A percentile compares a stretch with the other conserved stretches of the same genome.
Evolutionary conservation across 2,797 vertebrate genomes (phyloP).

Genomic region (Diceros bicornis): DNA sequence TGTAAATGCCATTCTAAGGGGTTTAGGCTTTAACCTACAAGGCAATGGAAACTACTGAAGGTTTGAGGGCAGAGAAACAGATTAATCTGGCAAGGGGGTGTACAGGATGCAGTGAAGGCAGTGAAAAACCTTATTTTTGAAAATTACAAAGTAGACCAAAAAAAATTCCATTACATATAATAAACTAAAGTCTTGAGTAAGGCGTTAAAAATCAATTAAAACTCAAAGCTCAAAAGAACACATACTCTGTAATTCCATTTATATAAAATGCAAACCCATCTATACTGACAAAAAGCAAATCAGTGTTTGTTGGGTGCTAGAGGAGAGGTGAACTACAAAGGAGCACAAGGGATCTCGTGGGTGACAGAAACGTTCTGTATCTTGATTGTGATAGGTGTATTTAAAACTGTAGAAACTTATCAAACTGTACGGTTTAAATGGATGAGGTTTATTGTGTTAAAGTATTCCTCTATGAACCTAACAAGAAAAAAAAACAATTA

Average conservation of each 20-base stretch:
- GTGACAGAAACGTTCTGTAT: neutral
- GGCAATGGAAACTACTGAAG: neutral
- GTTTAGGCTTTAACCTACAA: neutral
- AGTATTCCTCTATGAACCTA: neutral
- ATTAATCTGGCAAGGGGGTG: neutral
- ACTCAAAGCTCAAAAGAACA: neutral
- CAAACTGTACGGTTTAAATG: neutral
- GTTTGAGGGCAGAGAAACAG: neutral
- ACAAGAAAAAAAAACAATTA: neutral
- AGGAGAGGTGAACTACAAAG: neutral
- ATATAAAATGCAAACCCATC: constrained; percentile 15
- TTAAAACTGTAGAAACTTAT: neutral
- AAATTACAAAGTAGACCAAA: neutral
- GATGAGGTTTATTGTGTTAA: neutral
- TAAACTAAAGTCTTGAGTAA: neutral
- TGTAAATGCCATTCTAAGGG: neutral
- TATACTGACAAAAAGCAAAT: neutral
- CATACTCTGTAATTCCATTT: constrained; percentile 24
- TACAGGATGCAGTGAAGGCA: neutral
- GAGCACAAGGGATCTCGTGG: neutral
- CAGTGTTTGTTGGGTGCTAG: neutral
- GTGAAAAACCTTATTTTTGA: neutral
- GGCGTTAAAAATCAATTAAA: neutral
- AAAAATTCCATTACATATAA: neutral
- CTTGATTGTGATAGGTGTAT: neutral